Conservation (phyloP, 2,113 vertebrate genomes). For the Falco punctatus region DNA sequence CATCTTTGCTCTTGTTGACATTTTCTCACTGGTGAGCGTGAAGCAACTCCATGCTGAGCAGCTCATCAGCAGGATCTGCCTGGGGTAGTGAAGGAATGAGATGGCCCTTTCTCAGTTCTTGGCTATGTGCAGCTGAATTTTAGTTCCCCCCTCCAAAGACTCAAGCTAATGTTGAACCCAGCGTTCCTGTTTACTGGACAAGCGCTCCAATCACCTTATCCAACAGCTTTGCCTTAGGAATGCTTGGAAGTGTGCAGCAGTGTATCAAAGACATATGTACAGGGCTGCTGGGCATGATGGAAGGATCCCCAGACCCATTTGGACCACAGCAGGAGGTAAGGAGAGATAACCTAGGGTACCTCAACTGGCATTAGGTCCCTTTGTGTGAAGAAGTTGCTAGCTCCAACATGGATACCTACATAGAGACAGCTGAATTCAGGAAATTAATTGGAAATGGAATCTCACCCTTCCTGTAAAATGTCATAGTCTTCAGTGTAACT, state of each 20-base stretch:
- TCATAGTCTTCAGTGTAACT: background rate
- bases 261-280: accelerated
- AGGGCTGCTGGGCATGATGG: background rate
- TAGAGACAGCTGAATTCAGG: background rate
- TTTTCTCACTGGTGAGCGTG: background rate
- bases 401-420: background rate
- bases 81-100: background rate
- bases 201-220: background rate
- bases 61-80: background rate
- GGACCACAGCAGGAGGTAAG: background rate
- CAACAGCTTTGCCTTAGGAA: background rate
- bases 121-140: background rate
- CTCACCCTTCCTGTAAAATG: background rate
- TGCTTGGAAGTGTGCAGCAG: background rate
- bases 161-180: background rate
- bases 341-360: background rate
- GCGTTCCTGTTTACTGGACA: background rate
- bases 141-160: background rate
- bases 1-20: background rate
- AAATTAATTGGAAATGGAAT: background rate
- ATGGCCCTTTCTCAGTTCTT: background rate
- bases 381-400: background rate
- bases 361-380: background rate
- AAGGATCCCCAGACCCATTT: background rate
- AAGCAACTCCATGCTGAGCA: background rate